Conservation (phyloP, 2,888 invertebrate genomes). For the Lamproptera curius region DNA sequence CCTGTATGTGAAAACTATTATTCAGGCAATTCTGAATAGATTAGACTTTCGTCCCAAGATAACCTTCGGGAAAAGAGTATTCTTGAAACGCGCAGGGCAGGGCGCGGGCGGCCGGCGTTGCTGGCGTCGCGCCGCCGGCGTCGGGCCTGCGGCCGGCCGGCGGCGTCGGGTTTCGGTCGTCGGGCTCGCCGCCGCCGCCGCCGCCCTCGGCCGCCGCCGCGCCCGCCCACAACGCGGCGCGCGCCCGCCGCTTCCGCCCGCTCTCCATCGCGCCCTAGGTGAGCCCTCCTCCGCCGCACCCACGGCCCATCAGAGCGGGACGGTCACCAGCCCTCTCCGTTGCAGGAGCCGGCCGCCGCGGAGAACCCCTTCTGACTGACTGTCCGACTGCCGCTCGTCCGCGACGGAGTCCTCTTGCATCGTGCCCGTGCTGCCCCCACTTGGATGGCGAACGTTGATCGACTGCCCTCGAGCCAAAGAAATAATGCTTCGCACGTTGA, state of each 20-base stretch:
- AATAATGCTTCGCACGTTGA: too few species aligned
- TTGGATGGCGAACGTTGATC: too few species aligned
- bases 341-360: conserved; percentile 30
- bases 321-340: too few species aligned
- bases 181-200: conserved; percentile 41
- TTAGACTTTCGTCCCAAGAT: too few species aligned
- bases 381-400: background rate
- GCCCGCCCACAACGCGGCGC: conserved; percentile 56
- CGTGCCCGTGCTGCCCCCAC: too few species aligned
- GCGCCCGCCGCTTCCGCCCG: conserved; percentile 64
- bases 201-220: conserved; percentile 29
- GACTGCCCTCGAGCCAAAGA: too few species aligned
- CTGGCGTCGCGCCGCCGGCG: conserved; percentile 45
- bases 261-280: conserved; percentile 62
- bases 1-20: too few species aligned
- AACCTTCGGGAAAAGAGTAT: too few species aligned
- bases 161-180: conserved; percentile 42
- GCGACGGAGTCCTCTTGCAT: too few species aligned
- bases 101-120: conserved; percentile 68
- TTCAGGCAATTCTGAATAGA: too few species aligned
- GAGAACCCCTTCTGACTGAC: conserved; percentile 29
- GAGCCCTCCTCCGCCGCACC: conserved; percentile 5
- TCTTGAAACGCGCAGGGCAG: conserved; percentile 29
- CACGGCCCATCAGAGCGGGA: background rate
- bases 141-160: conserved; percentile 36